Conservation (phyloP, 1,140 invertebrate species). For the Zaprionus camerounensis region DNA sequence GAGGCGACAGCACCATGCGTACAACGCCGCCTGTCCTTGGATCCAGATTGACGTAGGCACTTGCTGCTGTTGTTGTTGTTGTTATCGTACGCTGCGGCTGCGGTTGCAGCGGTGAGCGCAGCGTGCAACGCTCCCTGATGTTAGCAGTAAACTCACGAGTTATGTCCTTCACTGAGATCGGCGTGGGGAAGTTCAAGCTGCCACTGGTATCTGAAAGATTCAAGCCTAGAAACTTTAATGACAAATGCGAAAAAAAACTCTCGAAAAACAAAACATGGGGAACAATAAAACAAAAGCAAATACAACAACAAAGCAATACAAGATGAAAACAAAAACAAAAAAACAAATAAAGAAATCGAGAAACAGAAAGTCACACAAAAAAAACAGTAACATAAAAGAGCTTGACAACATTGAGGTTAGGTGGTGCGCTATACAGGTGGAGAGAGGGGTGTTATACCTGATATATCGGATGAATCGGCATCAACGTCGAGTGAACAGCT, state of each 20-base stretch:
- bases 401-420: slow-evolving; percentile 44
- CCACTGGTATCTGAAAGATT: slow-evolving; percentile 83
- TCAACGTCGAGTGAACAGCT: slow-evolving; percentile 93
- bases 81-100: slow-evolving; percentile 43
- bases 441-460: slow-evolving; percentile 86
- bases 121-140: slow-evolving; percentile 84
- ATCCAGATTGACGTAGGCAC: slow-evolving; percentile 48
- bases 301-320: slow-evolving; percentile 1
- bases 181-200: slow-evolving; percentile 86
- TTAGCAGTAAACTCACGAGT: slow-evolving; percentile 86
- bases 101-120: slow-evolving; percentile 55
- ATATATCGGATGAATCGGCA: slow-evolving; percentile 90
- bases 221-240: not conserved
- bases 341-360: slow-evolving; percentile 41
- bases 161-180: slow-evolving; percentile 86
- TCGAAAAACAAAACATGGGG: slow-evolving; percentile 11
- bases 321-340: slow-evolving; percentile 23
- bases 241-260: slow-evolving; percentile 11
- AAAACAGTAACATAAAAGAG: slow-evolving; percentile 22
- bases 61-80: slow-evolving; percentile 18
- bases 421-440: slow-evolving; percentile 5
- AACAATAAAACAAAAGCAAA: slow-evolving; percentile 3
- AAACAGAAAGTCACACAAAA: slow-evolving; percentile 32
- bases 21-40: slow-evolving; percentile 48
- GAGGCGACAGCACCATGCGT: slow-evolving; percentile 71